Base-by-base conservation (phyloP, 2,113 vertebrate species). In the Solenodon paradoxus region DNA sequence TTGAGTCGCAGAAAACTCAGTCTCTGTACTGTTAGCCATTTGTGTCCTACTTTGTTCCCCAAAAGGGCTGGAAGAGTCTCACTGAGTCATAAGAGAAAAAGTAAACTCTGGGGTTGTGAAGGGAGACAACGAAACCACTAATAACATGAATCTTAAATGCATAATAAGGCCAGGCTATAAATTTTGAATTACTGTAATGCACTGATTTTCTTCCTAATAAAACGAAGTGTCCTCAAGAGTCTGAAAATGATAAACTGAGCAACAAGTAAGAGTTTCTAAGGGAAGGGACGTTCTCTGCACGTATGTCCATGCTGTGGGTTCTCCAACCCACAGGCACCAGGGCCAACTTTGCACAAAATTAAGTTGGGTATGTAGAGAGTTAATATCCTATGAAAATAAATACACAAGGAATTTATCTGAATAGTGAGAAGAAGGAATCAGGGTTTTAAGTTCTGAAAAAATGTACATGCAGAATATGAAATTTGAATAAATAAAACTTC, bases 201-300 rank as follows among this genome's bases (percentile, higher is more conserved):
- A 94, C 35, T 40, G n/a, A 68, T 88, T 75, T 47, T 71, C 61
- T 85, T 80, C 53, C 32, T 77, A 84, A 72, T 72, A 77, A 92
- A 71, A 66, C 38, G 53, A 83, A 64, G 20, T 83, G n/a, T 90
- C 82, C 38, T 79, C 11, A 66, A 42, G 51, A 45, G 11, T 72
- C 55, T 84, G 92, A 66, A 83, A 84, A 82, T n/a, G 63, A 93
- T 51, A 45, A 7, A 77, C 4, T 71, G 17, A 87, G 15, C 61
- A 77, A 35, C 28, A 93, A 63, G 19, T 59, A 59, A 75, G 2
- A 38, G 22, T 53, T 77, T 40, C 49, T 49, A 61, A 71, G 72
- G 42, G n/a, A 26, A 49, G 42, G 45, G 45, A 85, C 7, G 22
- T 32, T 63, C 5, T 35, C 61, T n/a, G n/a, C n/a, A n/a, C n/a